These are phyloP conservation scores for Gymnobelideus leadbeateri DNA, from an alignment of 2,113 vertebrate species.

Conservation along the genomic window DNA sequence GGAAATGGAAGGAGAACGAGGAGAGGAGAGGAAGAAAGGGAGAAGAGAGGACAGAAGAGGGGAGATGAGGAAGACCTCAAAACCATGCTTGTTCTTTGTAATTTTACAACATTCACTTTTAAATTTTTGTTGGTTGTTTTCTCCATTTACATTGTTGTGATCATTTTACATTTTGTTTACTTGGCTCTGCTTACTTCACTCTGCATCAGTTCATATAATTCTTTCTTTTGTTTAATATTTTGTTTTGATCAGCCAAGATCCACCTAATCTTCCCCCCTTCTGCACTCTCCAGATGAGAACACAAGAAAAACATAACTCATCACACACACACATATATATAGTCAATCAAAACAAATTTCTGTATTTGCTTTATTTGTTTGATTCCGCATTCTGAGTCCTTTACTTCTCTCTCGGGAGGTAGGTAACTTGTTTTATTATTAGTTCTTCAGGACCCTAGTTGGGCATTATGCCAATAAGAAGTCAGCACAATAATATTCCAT, in stretches of 20 bases:
- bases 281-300: too few species aligned
- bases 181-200: not conserved
- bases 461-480: too few species aligned
- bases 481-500: too few species aligned
- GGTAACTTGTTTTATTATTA: too few species aligned
- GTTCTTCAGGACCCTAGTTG: too few species aligned
- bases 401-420: too few species aligned
- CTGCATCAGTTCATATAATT: not conserved
- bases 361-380: too few species aligned
- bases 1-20: too few species aligned
- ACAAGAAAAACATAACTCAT: too few species aligned
- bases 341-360: too few species aligned
- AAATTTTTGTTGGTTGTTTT: not conserved
- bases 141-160: not conserved
- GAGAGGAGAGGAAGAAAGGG: not conserved
- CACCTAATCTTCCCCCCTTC: not conserved
- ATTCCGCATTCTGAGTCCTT: too few species aligned
- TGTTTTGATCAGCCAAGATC: not conserved
- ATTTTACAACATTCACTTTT: not conserved
- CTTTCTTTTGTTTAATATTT: not conserved
- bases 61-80: not conserved
- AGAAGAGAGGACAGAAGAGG: not conserved
- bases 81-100: not conserved
- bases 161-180: not conserved
- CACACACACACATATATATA: too few species aligned